These are phyloP conservation scores for Epinotia bilunana DNA, from an alignment of 2,888 invertebrate genomes.

Conservation along the genomic window DNA sequence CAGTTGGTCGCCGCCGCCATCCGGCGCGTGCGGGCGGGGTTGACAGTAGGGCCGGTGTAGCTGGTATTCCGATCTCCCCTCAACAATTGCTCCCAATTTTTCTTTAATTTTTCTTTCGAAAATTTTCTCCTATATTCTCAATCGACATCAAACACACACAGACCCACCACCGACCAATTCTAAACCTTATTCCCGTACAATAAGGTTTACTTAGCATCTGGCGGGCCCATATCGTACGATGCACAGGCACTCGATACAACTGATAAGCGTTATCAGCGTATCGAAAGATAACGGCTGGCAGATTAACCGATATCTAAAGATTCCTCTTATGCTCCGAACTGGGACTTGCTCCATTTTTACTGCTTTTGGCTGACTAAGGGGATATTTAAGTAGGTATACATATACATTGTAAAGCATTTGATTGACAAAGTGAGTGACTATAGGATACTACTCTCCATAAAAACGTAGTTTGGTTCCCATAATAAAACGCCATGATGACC, in stretches of 20 bases:
- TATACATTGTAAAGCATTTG: no score
- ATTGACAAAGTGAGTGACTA: no score
- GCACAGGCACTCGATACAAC: constrained; percentile 35
- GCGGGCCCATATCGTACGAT: not conserved
- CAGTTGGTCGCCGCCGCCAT: no score
- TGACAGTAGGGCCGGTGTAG: no score
- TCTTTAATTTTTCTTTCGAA: no score
- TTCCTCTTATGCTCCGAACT: constrained; percentile 21
- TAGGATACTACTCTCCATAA: no score
- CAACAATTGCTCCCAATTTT: not conserved
- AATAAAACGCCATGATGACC: no score
- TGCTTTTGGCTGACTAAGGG: not conserved
- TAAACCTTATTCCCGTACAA: not conserved
- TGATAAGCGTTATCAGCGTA: constrained; percentile 41
- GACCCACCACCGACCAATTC: not conserved
- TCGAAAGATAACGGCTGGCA: constrained; percentile 36
- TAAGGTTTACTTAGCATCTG: not conserved
- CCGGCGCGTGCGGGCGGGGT: no score
- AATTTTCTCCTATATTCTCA: constrained; percentile 5
- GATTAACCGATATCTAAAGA: constrained; percentile 36
- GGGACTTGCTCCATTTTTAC: constrained; percentile 24
- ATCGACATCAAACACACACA: not conserved
- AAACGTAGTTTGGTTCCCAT: no score
- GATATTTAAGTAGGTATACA: no score
- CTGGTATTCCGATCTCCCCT: no score